Percentiles rank a stretch among this genome's conserved stretches.
phyloP scores from a whole-genome alignment of 2,888 invertebrate genomes.

The Cerastis rubricosa region DNA sequence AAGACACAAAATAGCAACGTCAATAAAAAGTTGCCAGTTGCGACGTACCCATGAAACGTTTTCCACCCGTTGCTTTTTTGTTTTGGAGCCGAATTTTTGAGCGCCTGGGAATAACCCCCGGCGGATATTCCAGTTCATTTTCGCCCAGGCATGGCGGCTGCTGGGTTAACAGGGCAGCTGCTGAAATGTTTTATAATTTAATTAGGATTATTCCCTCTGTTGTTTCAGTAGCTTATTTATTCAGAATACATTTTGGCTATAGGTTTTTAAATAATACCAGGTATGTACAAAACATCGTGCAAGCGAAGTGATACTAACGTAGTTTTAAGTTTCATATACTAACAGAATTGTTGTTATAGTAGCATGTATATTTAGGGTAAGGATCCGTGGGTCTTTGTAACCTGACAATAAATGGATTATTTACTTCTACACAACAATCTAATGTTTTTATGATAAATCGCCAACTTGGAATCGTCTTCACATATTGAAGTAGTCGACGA shows the following conservation, averaged over 20 bases:
- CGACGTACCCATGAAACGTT: no score
- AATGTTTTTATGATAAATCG: background rate
- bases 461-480: background rate
- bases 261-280: background rate
- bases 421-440: background rate
- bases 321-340: no score
- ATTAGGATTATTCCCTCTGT: background rate
- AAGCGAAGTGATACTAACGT: no score
- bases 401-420: no score
- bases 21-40: no score
- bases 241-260: background rate
- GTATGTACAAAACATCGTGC: no score
- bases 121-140: background rate
- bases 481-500: background rate
- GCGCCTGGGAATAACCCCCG: no score
- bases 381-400: background rate
- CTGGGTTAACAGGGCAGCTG: background rate
- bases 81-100: no score
- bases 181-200: constrained; percentile 7
- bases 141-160: background rate
- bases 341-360: no score
- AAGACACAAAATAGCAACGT: no score
- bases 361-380: no score
- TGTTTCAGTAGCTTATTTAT: constrained; percentile 1
- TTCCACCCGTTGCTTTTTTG: no score